phyloP scores from a whole-genome alignment of 2,113 vertebrate genomes.

The Xiphias gladius region DNA sequence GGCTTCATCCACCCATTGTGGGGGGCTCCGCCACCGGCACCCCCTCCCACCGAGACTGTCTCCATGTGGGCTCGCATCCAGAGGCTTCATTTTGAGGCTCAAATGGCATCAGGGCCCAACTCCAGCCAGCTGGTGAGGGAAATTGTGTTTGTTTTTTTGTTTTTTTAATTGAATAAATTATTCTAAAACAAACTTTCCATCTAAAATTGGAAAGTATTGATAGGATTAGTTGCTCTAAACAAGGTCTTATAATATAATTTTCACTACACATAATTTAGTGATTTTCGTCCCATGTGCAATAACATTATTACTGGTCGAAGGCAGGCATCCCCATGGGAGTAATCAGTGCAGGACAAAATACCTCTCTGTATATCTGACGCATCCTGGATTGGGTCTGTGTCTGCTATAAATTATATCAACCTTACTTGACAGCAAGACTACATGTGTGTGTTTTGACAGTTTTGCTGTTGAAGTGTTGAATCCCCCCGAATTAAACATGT shows the following conservation, averaged over 20 bases:
- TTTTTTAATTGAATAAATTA: neutral
- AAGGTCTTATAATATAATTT: neutral
- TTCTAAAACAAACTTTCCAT: neutral
- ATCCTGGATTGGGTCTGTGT: neutral
- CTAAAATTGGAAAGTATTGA: neutral
- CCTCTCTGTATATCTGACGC: neutral
- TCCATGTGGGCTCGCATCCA: constrained; percentile 92
- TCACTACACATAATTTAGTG: neutral
- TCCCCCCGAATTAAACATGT: neutral
- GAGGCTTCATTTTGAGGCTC: constrained; percentile 90
- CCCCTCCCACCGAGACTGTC: constrained; percentile 83
- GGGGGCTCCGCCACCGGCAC: constrained; percentile 82
- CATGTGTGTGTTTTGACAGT: neutral
- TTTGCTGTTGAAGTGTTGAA: neutral
- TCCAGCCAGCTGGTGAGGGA: constrained; percentile 87
- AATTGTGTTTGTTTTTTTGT: too few relatives aligned
- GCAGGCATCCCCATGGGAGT: neutral
- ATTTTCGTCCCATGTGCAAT: neutral
- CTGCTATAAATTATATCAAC: neutral
- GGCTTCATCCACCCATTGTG: constrained; percentile 92
- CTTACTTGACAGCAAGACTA: neutral
- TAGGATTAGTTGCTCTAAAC: neutral
- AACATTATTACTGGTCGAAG: neutral
- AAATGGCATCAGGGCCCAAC: constrained; percentile 87
- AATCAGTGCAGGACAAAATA: neutral